A percentile compares a stretch with the other conserved stretches of the same genome.
phyloP scores from a whole-genome alignment of 2,888 invertebrate genomes.

The Fragum whitleyi region DNA sequence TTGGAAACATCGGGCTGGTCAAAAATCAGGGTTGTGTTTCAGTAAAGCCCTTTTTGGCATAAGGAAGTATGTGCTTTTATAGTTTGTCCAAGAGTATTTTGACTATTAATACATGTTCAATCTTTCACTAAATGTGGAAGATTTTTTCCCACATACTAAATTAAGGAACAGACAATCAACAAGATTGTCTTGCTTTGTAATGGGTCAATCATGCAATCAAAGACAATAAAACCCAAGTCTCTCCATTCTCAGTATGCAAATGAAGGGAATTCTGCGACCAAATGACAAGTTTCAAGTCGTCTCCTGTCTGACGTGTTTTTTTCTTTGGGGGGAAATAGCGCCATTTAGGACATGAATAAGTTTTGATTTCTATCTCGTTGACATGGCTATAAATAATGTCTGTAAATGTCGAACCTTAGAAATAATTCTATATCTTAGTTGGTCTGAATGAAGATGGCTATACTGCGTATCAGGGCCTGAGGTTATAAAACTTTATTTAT shows the following conservation, averaged over 20 bases:
- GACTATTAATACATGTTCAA: too few species aligned
- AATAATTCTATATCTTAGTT: too few species aligned
- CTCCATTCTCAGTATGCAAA: conserved; percentile 8
- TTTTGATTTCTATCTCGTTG: conserved; percentile 8
- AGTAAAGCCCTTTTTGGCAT: too few species aligned
- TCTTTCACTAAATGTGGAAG: too few species aligned
- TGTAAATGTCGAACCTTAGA: not conserved
- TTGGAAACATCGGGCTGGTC: too few species aligned
- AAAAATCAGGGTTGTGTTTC: too few species aligned
- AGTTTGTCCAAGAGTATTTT: too few species aligned
- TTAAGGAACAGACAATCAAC: not conserved
- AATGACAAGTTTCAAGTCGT: conserved; percentile 13
- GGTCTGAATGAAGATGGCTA: too few species aligned
- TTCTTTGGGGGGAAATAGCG: conserved; percentile 12
- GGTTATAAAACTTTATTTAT: too few species aligned
- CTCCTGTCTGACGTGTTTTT: conserved; percentile 2
- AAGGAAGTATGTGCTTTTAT: too few species aligned
- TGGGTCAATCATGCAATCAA: not conserved
- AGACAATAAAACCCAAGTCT: conserved; percentile 4
- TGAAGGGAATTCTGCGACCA: not conserved
- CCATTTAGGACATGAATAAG: conserved; percentile 8
- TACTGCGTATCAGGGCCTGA: too few species aligned
- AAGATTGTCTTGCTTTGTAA: conserved; percentile 1
- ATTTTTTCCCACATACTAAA: too few species aligned
- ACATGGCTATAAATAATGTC: conserved; percentile 9